Conservation (phyloP, 2,113 vertebrate genomes). For the Xenus cinereus region DNA sequence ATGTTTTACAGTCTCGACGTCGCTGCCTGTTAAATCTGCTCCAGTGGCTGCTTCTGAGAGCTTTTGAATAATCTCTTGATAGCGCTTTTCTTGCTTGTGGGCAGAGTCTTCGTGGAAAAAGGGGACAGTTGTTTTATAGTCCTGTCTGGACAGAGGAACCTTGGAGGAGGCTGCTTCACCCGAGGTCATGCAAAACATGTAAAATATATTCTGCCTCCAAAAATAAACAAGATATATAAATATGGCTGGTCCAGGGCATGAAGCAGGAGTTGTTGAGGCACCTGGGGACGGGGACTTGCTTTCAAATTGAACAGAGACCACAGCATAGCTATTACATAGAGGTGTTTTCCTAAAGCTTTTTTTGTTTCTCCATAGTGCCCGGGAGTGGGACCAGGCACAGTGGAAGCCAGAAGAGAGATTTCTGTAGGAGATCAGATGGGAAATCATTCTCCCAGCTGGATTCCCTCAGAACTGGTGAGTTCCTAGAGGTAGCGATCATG, state of each 20-base stretch:
- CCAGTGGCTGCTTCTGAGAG: neutral
- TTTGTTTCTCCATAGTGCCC: neutral
- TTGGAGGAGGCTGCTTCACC: constrained; percentile 12
- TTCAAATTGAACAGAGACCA: neutral
- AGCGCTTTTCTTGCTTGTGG: constrained; percentile 13
- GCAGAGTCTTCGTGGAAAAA: neutral
- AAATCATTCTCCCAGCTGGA: neutral
- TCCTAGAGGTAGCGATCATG: neutral
- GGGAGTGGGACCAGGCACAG: accelerated
- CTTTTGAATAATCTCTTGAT: constrained; percentile 29
- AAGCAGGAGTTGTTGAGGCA: neutral
- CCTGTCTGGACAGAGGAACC: neutral
- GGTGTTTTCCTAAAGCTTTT: neutral
- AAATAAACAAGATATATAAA: neutral
- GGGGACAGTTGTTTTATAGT: constrained; percentile 8
- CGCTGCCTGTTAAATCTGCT: constrained; percentile 8
- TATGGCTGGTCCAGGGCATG: neutral
- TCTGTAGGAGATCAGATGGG: neutral
- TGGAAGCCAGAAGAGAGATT: neutral
- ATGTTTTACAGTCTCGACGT: constrained; percentile 45
- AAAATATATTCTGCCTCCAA: neutral
- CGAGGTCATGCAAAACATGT: neutral
- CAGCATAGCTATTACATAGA: accelerated
- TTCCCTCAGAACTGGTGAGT: neutral
- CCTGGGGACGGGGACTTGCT: neutral